These are phyloP conservation scores for Dysidea cf. avara DNA, from an alignment of 37 sponge, comb jelly and placozoan species.

Conservation along the genomic window DNA sequence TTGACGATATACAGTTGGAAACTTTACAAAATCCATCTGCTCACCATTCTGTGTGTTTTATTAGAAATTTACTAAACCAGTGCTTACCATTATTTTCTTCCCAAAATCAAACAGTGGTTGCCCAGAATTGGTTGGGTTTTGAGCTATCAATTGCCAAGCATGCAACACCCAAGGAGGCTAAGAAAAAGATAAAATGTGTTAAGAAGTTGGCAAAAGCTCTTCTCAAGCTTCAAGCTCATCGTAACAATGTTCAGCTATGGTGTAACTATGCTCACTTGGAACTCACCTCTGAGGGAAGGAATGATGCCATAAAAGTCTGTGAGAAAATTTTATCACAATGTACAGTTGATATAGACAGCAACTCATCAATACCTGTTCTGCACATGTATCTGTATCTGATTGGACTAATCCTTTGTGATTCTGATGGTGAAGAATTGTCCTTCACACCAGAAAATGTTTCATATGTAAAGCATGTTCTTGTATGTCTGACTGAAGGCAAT, in stretches of 20 bases:
- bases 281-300: slow-evolving; percentile 22
- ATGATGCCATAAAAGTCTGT: slow-evolving; percentile 38
- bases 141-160: slow-evolving; percentile 11
- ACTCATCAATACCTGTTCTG: too few species aligned
- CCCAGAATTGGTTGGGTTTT: slow-evolving; percentile 36
- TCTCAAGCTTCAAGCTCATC: slow-evolving; percentile 35
- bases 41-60: slow-evolving; percentile 4
- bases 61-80: slow-evolving; percentile 56
- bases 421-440: too few species aligned
- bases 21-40: neutral
- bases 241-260: slow-evolving; percentile 66
- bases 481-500: slow-evolving; percentile 40
- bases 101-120: slow-evolving; percentile 16
- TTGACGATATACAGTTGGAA: too few species aligned
- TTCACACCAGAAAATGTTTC: neutral
- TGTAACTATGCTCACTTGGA: slow-evolving; percentile 53
- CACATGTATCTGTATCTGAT: too few species aligned
- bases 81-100: slow-evolving; percentile 30
- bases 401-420: too few species aligned
- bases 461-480: slow-evolving; percentile 20
- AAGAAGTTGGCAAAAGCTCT: slow-evolving; percentile 54
- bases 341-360: too few species aligned
- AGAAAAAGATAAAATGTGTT: slow-evolving; percentile 9
- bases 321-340: too few species aligned
- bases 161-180: slow-evolving; percentile 1